Evolutionary conservation across 2,113 vertebrate species (phyloP).

Genomic region (Tragulus kanchil): DNA sequence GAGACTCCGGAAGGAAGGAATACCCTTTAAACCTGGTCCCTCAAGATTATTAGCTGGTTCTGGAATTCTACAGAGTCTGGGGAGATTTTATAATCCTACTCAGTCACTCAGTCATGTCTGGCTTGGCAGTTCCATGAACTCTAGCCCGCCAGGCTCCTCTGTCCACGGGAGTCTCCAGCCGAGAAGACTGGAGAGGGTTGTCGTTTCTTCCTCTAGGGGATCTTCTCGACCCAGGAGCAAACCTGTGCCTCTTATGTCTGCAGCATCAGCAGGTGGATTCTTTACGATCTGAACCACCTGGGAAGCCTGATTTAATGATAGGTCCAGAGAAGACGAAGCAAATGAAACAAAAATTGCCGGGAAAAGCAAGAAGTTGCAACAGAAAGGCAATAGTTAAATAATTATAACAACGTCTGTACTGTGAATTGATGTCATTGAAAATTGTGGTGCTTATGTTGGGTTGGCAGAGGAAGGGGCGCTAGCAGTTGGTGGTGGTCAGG

Average conservation of each 20-base stretch:
- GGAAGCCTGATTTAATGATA: not conserved
- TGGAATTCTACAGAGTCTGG: not conserved
- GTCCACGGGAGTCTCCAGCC: not conserved
- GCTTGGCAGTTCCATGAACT: not conserved
- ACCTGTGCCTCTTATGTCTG: too few species aligned
- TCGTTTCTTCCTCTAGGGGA: not conserved
- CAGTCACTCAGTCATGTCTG: not conserved
- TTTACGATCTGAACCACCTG: not conserved
- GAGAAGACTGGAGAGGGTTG: not conserved
- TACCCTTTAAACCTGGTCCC: not conserved
- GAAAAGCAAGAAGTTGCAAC: slow-evolving; percentile 5
- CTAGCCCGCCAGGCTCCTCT: not conserved
- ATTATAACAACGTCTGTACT: not conserved
- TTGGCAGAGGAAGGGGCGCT: not conserved
- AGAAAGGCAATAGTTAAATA: slow-evolving; percentile 5
- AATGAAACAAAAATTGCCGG: slow-evolving; percentile 56
- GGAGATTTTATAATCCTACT: not conserved
- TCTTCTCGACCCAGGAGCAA: not conserved
- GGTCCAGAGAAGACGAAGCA: not conserved
- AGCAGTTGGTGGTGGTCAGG: not conserved
- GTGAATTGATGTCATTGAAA: not conserved
- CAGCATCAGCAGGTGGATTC: not conserved
- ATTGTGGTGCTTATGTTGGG: not conserved
- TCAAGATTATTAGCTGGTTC: not conserved
- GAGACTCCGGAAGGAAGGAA: not conserved